Percentiles rank a stretch among this genome's conserved stretches.
Conservation (phyloP, 2,797 vertebrate genomes). For the Champsocephalus esox region DNA sequence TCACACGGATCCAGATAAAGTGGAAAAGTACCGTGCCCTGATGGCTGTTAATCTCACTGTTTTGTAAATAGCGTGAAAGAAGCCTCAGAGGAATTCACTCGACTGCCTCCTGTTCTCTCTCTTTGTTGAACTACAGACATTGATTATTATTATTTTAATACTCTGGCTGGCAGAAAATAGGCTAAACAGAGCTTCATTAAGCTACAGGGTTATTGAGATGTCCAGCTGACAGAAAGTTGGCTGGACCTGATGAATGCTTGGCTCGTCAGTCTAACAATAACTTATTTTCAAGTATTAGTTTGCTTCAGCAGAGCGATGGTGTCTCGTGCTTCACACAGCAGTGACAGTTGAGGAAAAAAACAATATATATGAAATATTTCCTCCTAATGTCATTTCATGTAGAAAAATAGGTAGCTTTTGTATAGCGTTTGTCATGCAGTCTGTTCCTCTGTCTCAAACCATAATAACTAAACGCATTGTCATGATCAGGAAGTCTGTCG, state of each 20-base stretch:
- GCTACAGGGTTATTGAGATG: constrained; percentile 15
- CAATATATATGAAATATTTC: neutral
- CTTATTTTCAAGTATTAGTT: constrained; percentile 23
- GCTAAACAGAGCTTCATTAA: constrained; percentile 43
- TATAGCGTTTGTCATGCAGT: constrained; percentile 13
- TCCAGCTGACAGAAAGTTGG: constrained; percentile 41
- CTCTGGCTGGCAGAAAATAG: constrained; percentile 29
- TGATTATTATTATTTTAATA: constrained; percentile 31
- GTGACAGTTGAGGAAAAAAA: constrained; percentile 9
- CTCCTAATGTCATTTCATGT: neutral
- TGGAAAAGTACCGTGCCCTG: constrained; percentile 57
- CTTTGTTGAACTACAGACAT: constrained; percentile 28
- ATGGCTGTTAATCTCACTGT: constrained; percentile 49
- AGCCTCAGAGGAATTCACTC: constrained; percentile 31
- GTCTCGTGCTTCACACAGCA: neutral
- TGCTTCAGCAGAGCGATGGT: neutral
- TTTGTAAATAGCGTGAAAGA: constrained; percentile 60
- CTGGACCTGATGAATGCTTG: constrained; percentile 7
- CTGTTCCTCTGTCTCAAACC: constrained; percentile 3
- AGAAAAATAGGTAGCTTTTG: neutral
- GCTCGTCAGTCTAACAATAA: constrained; percentile 19
- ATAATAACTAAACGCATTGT: constrained; percentile 67
- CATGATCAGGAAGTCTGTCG: constrained; percentile 74
- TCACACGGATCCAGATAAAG: constrained; percentile 6
- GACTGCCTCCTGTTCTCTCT: constrained; percentile 8